Evolutionary conservation across 2,113 vertebrate species (phyloP).

Genomic region (Gasterosteus aculeatus): DNA sequence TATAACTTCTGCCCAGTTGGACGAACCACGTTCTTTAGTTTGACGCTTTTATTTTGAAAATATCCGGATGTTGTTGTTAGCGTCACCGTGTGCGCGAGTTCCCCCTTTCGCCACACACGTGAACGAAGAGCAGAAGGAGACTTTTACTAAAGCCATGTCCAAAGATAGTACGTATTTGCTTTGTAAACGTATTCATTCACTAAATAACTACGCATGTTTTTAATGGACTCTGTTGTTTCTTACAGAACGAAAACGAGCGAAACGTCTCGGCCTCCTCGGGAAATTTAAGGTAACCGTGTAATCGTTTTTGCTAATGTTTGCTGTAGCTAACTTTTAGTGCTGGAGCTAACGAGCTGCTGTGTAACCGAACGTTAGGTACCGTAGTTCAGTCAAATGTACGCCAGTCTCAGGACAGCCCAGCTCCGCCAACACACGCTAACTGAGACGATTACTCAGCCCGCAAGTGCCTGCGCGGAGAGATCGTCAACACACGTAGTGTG

Average conservation of each 20-base stretch:
- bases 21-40: not conserved
- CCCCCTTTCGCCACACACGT: conserved; percentile 45
- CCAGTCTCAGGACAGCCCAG: not conserved
- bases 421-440: too few species aligned
- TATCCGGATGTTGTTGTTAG: conserved; percentile 49
- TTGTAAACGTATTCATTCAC: too few species aligned
- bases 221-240: not conserved
- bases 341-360: not conserved
- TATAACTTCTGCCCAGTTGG: not conserved
- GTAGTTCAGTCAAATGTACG: not conserved
- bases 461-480: not conserved
- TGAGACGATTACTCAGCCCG: not conserved
- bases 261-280: conserved; percentile 72
- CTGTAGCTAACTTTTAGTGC: conserved; percentile 1
- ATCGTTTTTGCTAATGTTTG: not conserved
- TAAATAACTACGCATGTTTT: not conserved
- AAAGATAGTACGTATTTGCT: conserved; percentile 77
- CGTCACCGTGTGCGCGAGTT: conserved; percentile 16
- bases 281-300: conserved; percentile 65
- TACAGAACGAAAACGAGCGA: conserved; percentile 82
- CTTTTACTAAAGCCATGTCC: conserved; percentile 64
- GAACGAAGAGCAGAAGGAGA: conserved; percentile 19
- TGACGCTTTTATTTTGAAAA: conserved; percentile 64
- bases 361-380: too few species aligned
- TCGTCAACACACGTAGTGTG: not conserved